Base-by-base conservation (phyloP, 2,888 invertebrate genomes). In the Neria commutata region DNA sequence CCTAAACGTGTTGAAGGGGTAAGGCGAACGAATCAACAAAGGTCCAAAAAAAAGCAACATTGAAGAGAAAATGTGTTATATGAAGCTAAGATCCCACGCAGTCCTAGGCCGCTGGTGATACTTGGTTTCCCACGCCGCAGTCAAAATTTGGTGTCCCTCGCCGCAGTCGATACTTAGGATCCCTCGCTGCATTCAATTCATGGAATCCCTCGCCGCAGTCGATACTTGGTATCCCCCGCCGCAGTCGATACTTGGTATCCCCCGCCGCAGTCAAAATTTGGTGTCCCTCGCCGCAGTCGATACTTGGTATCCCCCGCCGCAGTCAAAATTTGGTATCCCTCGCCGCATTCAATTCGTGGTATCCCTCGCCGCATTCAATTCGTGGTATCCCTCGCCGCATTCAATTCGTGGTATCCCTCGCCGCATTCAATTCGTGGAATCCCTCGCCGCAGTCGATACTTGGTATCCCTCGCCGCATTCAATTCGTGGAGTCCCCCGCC, bases 101-200 rank as follows among this genome's bases (percentile, higher is more conserved):
- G 53, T 75, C 75, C 75, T 74, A 10, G 75, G 74, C 73, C n/a
- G 73, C 70, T n/a, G 66, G 71, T 71, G 21, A 57, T 1, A 23
- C 60, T 60, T 60, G 52, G 64, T 23, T 45, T 67, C 65, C 64
- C 64, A 10, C 68, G 68, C 64, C 21, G 67, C 67, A 19, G 63
- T 68, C 69, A 56, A 59, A 23, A 25, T 49, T 23, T 19, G 40
- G 33, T 16, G 29, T 42, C 46, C 60, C 33, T 21, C 49, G 62
- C 54, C 48, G 62, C 65, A 23, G 63, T 65, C 62, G 23, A 58
- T 37, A 10, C 5, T 24, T 25, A 1, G 10, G 34, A 46, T 72
- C 72, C 70, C 67, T 5, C 71, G 70, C 70, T 10, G 68, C 67
- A 52, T 67, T 58, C 26, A 58, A 46, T 49, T 33, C 37, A 14